Percentiles rank a stretch among this genome's conserved stretches.
phyloP scores from a whole-genome alignment of 2,888 invertebrate genomes.

The Meta bourneti region DNA sequence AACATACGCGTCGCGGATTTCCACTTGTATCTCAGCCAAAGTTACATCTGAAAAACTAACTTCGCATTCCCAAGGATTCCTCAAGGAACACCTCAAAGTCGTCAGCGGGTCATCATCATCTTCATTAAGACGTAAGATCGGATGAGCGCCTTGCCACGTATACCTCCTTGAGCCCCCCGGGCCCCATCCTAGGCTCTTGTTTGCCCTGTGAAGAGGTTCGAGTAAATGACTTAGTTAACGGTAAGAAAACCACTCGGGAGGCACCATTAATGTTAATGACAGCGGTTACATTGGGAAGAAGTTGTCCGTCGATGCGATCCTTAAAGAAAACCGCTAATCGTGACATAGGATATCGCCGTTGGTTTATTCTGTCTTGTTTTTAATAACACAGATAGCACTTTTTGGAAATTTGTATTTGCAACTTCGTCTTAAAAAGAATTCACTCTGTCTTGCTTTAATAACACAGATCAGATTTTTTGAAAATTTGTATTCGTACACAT shows the following conservation, averaged over 20 bases:
- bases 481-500: no score
- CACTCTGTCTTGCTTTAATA: no score
- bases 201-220: constrained; percentile 29
- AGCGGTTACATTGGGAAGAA: not conserved
- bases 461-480: no score
- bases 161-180: constrained; percentile 17
- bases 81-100: no score
- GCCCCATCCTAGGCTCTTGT: constrained; percentile 3
- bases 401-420: no score
- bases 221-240: constrained; percentile 64
- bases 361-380: no score
- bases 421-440: no score
- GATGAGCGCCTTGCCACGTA: constrained; percentile 28
- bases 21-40: no score
- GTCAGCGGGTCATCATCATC: constrained; percentile 43
- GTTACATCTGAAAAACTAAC: no score
- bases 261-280: constrained; percentile 54
- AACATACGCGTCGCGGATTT: no score
- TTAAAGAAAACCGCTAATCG: not conserved
- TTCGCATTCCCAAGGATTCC: no score
- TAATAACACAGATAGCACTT: no score
- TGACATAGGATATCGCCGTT: not conserved
- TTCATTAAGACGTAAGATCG: constrained; percentile 45
- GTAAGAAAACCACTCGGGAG: constrained; percentile 43
- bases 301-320: not conserved